Evolutionary conservation across 2,113 vertebrate genomes (phyloP), one percentile per base, ranked within the genome.

Genomic region (Tautogolabrus adspersus): DNA sequence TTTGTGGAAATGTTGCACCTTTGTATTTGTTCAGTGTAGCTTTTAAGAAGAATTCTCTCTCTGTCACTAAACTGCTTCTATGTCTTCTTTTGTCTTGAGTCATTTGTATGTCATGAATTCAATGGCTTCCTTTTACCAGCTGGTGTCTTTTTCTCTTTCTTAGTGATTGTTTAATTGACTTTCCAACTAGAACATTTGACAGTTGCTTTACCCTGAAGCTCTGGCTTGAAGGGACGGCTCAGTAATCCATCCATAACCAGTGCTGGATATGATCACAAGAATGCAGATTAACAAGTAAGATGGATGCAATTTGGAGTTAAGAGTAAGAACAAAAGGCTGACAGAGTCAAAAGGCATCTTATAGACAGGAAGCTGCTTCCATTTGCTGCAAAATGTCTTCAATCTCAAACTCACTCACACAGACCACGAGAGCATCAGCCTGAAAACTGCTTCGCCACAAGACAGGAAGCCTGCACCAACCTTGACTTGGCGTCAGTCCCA

Each of bases 381-480:
- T 73, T 61, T 79, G 76, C 84, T 82, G 84, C 74, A 85, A 61
- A 82, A 67, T 62, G 72, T 11, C 22, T 44, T 61, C 22, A 85
- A 66, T 59, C 59, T 58, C 56, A 85, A 71, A 34, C 9, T 10
- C 15, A 23, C 69, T 51, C 21, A 58, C 6, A 3, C 51, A 69
- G 19, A 69, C 34, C 52, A 57, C 56, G 3, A 37, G 7, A 79
- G 61, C 55, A 66, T 64, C 65, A 72, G 21, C 56, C 30, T 68
- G 63, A 77, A 72, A 61, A 77, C 16, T 82, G 68, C 68, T 46
- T 1, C 7, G 40, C 89, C 88, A 73, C 91, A 87, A 69, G 87
- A 90, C 92, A 93, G 92, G 92, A 94, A 93, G 87, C 38, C 1
- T 86, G 85, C 87, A 90, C 44, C 77, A 37, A 51, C 75, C 46